Evolutionary conservation across 2,797 vertebrate species (phyloP).

Genomic region (Xiphorhynchus erythropygius): DNA sequence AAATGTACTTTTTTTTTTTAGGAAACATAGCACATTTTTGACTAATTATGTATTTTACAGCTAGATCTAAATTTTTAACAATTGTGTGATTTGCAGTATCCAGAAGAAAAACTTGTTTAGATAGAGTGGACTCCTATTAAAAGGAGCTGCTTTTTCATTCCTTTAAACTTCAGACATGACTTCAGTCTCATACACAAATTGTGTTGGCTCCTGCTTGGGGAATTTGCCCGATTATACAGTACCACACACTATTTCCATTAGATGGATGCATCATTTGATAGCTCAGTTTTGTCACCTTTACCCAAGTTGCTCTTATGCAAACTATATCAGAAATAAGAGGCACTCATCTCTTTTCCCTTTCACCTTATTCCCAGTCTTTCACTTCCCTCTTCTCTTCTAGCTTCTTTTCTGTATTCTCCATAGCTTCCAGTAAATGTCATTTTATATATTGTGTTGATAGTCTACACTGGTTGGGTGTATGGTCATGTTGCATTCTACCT

Average conservation of each 20-base stretch:
- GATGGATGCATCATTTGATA: neutral
- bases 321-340: neutral
- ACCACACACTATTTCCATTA: neutral
- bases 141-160: neutral
- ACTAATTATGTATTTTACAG: neutral
- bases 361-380: neutral
- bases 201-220: neutral
- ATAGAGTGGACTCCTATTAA: neutral
- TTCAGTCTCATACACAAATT: neutral
- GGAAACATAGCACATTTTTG: neutral
- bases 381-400: neutral
- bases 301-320: neutral
- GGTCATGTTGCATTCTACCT: neutral
- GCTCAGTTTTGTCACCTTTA: neutral
- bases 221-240: neutral
- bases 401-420: neutral
- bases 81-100: neutral
- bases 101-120: neutral
- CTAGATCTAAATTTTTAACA: neutral
- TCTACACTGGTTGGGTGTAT: neutral
- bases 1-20: neutral
- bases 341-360: neutral
- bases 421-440: neutral
- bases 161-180: neutral
- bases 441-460: neutral